Base-by-base conservation (phyloP, 2,888 invertebrate genomes). In the Emmelina monodactyla region DNA sequence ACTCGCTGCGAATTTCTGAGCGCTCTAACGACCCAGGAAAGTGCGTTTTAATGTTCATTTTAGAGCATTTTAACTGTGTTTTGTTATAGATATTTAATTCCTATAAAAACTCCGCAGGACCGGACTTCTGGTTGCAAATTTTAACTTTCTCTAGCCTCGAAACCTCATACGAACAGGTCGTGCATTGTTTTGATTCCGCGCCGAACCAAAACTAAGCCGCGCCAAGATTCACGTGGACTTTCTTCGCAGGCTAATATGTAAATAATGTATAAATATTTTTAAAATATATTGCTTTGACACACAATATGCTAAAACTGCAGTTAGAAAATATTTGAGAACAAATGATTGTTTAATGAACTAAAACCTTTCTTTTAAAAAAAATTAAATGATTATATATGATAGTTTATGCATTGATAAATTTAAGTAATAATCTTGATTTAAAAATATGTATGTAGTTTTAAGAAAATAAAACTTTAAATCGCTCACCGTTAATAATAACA, bases 61-160 rank as follows among this genome's bases (percentile, higher is more conserved):
- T 22, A 29, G 14, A 28, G 12, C 19, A 29, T 38, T 28, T 33
- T 37, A 22, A 22, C 15, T 10, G n/a, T 31, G n/a, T 2, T 31
- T 5, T 4, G 31, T 14, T 19, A n/a, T 7, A 25, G 14, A 45
- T 47, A 45, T 48, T 49, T 54, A 53, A 54, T 54, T 50, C 45
- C 46, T 44, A 48, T 53, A 34, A 39, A 43, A 49, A 53, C 55
- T 53, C 54, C 47, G 51, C 39, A 47, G 51, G 55, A 49, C 61
- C 62, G 60, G 62, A 62, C 59, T 59, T 64, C 56, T 67, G 51
- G 53, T 62, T 62, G 64, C 62, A 58, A 67, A 69, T 66, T 64
- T 68, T 64, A 61, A 73, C 78, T 79, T 79, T 79, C 76, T 79
- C 75, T 76, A 76, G 71, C 76, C 79, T 71, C 72, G 59, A 65